Base-by-base conservation (phyloP, 2,888 invertebrate genomes). In the Pyrochroa serraticornis region DNA sequence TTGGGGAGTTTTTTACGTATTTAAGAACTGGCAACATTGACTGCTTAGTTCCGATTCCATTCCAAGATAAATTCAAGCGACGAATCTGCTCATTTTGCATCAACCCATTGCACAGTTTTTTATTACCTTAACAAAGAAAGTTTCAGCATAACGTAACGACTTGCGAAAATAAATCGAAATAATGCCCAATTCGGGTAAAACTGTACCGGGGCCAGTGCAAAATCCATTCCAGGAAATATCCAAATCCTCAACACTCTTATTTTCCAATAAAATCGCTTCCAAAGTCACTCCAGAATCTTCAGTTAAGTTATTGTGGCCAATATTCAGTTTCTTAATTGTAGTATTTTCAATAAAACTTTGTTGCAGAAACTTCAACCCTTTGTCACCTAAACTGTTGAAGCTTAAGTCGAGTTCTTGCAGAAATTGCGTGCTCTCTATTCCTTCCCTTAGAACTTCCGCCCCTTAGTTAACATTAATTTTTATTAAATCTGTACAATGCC, bases 191-290 rank as follows among this genome's bases (percentile, higher is more conserved):
- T 31, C 13, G 2, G 39, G 38, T 30, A 46, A 37, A 7, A 37
- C 13, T 22, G 22, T 22, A 78, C 80, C 74, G 74, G 75, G 62
- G 8, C 58, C 68, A 52, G 79, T 71, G 45, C 76, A 78, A 22
- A 85, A 77, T 37, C 78, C 77, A 71, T 85, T 86, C 82, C 83
- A 83, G 0, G 83, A 80, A 41, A 85, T 74, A 72, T 84, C 79
- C 8, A 86, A 65, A 32, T 76, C 69, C 60, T 79, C 75, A n/a
- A 85, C 65, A 1, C 70, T 71, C 22, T 73, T 73, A 56, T 82
- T 82, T 52, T 77, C 75, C 7, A 62, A 58, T 31, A 83, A 62
- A 68, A 82, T 73, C 34, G 68, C 51, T 38, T 78, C 76, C 14
- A 86, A 63, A 42, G 70, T 62, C 52, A 70, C 64, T 0, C 77